These are phyloP conservation scores for Cisticola juncidis DNA, from an alignment of 2,113 vertebrate genomes.

Conservation along the genomic window DNA sequence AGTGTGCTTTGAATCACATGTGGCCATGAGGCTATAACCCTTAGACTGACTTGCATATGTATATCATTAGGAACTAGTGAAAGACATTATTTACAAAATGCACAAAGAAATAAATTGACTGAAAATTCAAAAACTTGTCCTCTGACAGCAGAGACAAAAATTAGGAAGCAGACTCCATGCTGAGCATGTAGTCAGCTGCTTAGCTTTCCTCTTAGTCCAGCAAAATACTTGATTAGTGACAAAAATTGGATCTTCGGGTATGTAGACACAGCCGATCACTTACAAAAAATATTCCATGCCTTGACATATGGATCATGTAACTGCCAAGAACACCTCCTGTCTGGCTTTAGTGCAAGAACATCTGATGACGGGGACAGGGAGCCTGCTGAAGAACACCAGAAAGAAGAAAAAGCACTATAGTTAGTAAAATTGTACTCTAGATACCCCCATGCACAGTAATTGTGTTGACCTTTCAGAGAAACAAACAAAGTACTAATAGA, in stretches of 20 bases:
- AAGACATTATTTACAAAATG: conserved; percentile 21
- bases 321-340: conserved; percentile 37
- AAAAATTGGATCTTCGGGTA: not conserved
- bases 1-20: not conserved
- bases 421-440: conserved; percentile 13
- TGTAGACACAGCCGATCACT: not conserved
- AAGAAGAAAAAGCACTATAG: not conserved
- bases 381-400: not conserved
- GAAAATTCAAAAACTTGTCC: not conserved
- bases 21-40: not conserved
- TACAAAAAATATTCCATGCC: not conserved
- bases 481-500: not conserved
- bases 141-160: not conserved
- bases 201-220: not conserved
- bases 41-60: conserved; percentile 21
- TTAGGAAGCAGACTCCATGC: not conserved
- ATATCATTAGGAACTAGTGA: conserved; percentile 26
- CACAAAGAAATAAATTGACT: not conserved
- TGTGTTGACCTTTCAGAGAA: conserved; percentile 25
- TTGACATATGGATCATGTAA: conserved; percentile 38
- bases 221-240: not conserved
- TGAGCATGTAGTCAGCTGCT: not conserved
- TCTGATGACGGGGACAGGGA: not conserved
- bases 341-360: conserved; percentile 20
- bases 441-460: conserved; percentile 5